Percentiles rank a stretch among this genome's conserved stretches.
Evolutionary conservation across 1,140 invertebrate species (phyloP).

Genomic region (Bradysia coprophila): DNA sequence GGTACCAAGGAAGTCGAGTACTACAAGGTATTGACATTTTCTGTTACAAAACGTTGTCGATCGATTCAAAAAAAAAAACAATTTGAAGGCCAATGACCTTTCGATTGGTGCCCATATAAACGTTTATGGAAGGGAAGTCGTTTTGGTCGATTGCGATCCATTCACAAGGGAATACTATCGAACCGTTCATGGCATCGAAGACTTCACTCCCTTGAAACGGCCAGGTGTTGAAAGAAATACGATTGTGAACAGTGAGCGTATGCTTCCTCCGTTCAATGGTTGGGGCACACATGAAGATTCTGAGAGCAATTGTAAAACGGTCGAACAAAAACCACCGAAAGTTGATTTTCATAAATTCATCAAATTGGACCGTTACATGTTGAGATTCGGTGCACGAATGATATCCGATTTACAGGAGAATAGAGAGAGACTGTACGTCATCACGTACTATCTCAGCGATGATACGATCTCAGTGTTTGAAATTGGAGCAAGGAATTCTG

Average conservation of each 20-base stretch:
- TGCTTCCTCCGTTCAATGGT: conserved; percentile 73
- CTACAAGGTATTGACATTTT: conserved; percentile 26
- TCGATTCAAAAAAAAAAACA: too few species aligned
- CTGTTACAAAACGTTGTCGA: too few species aligned
- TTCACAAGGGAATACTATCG: conserved; percentile 80
- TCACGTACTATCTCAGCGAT: conserved; percentile 65
- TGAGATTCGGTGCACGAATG: conserved; percentile 60
- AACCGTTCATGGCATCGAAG: conserved; percentile 32
- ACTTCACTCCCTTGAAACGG: conserved; percentile 32
- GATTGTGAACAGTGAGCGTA: conserved; percentile 22
- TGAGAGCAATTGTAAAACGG: conserved; percentile 57
- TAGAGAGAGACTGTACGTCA: conserved; percentile 50
- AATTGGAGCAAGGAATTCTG: conserved; percentile 50
- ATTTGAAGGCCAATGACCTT: conserved; percentile 38
- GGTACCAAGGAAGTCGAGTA: conserved; percentile 30
- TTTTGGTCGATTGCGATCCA: conserved; percentile 67
- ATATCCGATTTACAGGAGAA: conserved; percentile 49
- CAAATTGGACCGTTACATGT: conserved; percentile 55
- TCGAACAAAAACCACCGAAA: conserved; percentile 56
- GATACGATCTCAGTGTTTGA: conserved; percentile 72
- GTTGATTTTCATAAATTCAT: conserved; percentile 64
- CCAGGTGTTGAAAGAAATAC: conserved; percentile 21
- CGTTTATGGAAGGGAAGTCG: conserved; percentile 58
- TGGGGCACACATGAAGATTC: conserved; percentile 77
- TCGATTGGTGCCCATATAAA: conserved; percentile 60